phyloP scores from a whole-genome alignment of 2,113 vertebrate genomes.

The Plecturocebus donacophilus region DNA sequence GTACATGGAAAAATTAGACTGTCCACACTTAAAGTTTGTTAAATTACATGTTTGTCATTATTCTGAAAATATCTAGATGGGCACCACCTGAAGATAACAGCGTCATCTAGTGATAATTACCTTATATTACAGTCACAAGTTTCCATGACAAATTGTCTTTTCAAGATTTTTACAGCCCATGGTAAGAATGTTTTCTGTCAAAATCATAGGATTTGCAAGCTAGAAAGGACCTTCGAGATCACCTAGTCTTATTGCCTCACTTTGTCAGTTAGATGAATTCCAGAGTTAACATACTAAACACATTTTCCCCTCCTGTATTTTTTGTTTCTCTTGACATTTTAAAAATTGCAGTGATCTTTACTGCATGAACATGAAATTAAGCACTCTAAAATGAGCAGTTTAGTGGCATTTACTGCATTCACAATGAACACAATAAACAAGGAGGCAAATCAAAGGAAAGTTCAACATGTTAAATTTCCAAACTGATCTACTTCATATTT shows the following conservation, averaged over 20 bases:
- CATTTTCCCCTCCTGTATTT: background rate
- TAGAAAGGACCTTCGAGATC: background rate
- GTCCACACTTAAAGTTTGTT: background rate
- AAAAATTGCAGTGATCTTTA: background rate
- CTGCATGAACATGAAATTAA: background rate
- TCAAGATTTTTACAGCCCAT: background rate
- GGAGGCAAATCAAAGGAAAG: background rate
- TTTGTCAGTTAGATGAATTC: slow-evolving; percentile 15
- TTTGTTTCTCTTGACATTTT: background rate
- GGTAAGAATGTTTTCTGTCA: background rate
- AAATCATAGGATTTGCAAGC: background rate
- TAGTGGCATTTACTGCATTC: background rate
- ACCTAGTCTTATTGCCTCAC: background rate
- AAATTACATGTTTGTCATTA: background rate
- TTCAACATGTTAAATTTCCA: background rate
- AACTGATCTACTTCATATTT: background rate
- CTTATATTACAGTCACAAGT: background rate
- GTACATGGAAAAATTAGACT: no score
- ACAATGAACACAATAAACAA: background rate
- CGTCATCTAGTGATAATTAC: background rate
- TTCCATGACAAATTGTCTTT: background rate
- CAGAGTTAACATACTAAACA: background rate
- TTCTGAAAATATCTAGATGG: background rate
- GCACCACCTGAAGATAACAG: background rate
- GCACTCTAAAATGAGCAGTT: background rate